Conservation (phyloP, 2,113 vertebrate species). For the Apteryx owenii region DNA sequence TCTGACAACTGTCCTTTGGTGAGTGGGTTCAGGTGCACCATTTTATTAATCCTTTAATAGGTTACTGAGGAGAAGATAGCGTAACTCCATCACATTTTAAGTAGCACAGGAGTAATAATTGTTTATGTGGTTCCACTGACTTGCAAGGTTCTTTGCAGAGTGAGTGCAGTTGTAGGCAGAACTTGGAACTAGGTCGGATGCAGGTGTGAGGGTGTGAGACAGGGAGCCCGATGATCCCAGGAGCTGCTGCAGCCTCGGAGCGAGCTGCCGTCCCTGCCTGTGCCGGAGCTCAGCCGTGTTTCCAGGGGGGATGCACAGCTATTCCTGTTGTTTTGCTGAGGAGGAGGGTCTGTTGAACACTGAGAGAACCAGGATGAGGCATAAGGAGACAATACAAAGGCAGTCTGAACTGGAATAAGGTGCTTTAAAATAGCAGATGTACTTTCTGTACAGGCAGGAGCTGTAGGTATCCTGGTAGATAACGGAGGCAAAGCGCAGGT, state of each 20-base stretch:
- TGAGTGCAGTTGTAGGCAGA: not conserved
- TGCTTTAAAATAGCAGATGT: too few species aligned
- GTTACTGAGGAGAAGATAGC: not conserved
- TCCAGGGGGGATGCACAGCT: not conserved
- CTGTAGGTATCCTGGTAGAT: not conserved
- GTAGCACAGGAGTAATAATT: not conserved
- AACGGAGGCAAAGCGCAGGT: too few species aligned
- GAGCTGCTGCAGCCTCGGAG: not conserved
- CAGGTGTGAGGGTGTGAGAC: too few species aligned
- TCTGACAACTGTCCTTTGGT: conserved; percentile 1
- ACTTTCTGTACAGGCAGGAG: too few species aligned
- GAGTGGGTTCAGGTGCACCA: not conserved
- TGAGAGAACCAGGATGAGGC: not conserved
- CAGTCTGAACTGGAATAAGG: not conserved
- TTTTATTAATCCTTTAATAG: not conserved
- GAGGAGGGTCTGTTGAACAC: not conserved
- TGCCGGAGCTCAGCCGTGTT: not conserved
- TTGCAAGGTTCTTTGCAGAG: not conserved
- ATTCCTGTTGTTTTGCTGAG: too few species aligned
- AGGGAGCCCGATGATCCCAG: too few species aligned
- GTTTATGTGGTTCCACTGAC: not conserved
- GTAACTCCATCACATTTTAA: not conserved
- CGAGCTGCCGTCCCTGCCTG: not conserved
- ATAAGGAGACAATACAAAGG: not conserved
- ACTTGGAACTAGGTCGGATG: not conserved